phyloP scores from a whole-genome alignment of 2,888 invertebrate species.

The Punctoribates punctum region DNA sequence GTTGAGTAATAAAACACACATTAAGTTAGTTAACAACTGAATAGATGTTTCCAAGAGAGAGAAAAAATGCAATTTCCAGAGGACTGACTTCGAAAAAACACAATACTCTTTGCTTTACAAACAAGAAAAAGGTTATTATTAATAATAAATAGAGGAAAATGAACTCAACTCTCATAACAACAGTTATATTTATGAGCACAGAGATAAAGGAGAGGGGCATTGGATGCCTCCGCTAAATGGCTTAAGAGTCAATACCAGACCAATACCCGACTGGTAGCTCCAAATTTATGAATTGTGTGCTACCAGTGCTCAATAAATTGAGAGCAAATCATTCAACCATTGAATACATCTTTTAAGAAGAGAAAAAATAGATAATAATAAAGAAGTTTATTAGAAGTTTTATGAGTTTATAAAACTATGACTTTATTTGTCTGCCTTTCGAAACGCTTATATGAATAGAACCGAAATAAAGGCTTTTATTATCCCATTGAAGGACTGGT shows the following conservation, averaged over 20 bases:
- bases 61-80: too few relatives aligned
- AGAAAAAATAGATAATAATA: not conserved
- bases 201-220: not conserved
- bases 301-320: not conserved
- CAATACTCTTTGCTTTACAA: not conserved
- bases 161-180: constrained; percentile 5
- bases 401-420: constrained; percentile 23
- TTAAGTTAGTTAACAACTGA: not conserved
- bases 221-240: not conserved
- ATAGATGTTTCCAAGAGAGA: too few relatives aligned
- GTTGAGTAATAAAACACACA: not conserved
- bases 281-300: not conserved
- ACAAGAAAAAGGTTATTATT: constrained; percentile 1
- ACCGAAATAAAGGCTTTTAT: not conserved
- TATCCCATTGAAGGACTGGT: too few relatives aligned
- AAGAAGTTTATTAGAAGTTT: not conserved
- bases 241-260: not conserved
- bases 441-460: not conserved
- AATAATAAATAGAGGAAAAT: not conserved
- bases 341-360: not conserved
- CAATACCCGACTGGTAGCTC: constrained; percentile 2
- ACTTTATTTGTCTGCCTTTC: not conserved
- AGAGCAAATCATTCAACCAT: constrained; percentile 24
- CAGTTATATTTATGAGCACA: not conserved
- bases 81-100: not conserved